Base-by-base conservation (phyloP, 2,888 invertebrate genomes). In the Vandiemenella viatica region DNA sequence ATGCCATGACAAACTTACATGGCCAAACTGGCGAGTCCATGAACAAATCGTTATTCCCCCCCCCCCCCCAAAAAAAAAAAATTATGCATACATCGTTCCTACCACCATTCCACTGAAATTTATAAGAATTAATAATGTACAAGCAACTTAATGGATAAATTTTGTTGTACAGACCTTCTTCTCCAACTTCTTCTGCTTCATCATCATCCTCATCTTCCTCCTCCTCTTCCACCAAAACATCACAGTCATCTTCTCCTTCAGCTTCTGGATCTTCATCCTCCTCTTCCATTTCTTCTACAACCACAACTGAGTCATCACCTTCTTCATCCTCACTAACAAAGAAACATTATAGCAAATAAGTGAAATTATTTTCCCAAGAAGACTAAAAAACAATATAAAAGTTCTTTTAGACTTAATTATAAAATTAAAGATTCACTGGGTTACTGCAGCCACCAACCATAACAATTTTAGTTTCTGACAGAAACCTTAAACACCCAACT, bases 151-250 rank as follows among this genome's bases (percentile, higher is more conserved):
- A n/a, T n/a, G n/a, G n/a, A n/a, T n/a, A n/a, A n/a, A n/a, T n/a
- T n/a, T n/a, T n/a, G n/a, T n/a, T n/a, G n/a, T n/a, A n/a, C n/a
- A n/a, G n/a, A n/a, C n/a, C n/a, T 10, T 32, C 32, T 3, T 32
- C 32, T 13, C 42, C 42, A 20, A 19, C 55, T 23, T 43, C 48
- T 13, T 47, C 55, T 21, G 45, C 52, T 44, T 53, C 56, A 13
- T 50, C 56, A 20, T 53, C 55, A 13, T 54, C 56, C 20, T 50
- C 55, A 10, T 44, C 52, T 5, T 46, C 50, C 32, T 55, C 55
- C 4, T 51, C 53, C 15, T 54, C 55, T 19, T 53, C 53, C 19
- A 49, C 52, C 3, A 51, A 51, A 21, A 42, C 49, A 16, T 47
- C 49, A 26, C 46, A 49, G 6, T 50, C 50, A 49, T 52, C 54